These are phyloP conservation scores for Eurystomus gularis DNA, from an alignment of 2,113 vertebrate species.

Conservation along the genomic window DNA sequence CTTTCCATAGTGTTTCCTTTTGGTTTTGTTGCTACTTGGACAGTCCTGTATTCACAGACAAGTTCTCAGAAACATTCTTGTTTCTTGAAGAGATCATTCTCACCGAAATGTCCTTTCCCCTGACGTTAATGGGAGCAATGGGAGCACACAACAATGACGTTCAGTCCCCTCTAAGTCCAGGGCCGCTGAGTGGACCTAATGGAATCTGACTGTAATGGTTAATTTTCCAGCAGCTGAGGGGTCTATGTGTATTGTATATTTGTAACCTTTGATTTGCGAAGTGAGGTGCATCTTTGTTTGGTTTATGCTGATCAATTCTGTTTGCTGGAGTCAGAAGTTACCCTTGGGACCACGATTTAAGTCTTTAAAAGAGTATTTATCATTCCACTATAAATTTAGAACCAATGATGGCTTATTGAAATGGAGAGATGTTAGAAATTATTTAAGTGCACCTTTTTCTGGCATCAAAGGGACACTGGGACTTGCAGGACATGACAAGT, in stretches of 20 bases:
- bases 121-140: fast-evolving
- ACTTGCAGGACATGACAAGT: background rate
- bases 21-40: background rate
- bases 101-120: background rate
- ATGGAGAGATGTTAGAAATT: background rate
- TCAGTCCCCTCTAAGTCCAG: background rate
- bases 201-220: background rate
- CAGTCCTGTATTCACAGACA: background rate
- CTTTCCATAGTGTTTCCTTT: background rate
- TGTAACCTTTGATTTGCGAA: background rate
- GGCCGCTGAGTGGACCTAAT: background rate
- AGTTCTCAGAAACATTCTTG: background rate
- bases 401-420: background rate
- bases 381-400: background rate
- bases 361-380: background rate
- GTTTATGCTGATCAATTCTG: background rate
- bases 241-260: background rate
- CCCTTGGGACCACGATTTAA: background rate
- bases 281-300: background rate
- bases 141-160: background rate
- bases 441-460: background rate
- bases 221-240: background rate
- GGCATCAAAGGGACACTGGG: background rate
- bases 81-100: background rate
- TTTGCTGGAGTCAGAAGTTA: background rate